Base-by-base conservation (phyloP, 2,888 invertebrate genomes). In the Rambutsinella grinnellia region DNA sequence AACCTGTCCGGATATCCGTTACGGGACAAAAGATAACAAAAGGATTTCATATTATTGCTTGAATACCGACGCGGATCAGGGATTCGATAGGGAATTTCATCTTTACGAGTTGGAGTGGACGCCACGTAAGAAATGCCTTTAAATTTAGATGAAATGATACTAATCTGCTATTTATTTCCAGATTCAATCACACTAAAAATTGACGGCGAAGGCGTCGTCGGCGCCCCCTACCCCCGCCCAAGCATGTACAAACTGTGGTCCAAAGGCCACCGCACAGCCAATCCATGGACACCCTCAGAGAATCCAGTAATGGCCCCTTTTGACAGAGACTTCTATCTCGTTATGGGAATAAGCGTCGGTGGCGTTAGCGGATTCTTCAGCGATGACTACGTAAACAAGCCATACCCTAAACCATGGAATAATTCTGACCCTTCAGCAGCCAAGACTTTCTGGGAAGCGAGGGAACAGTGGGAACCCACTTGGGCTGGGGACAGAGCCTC, bases 371-470 rank as follows among this genome's bases (percentile, higher is more conserved):
- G 65, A 0, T 79, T 74, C 28, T 78, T 78, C 68, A 51, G 49
- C 15, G 79, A 79, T 27, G 74, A 77, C 23, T 66, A 23, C 21
- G 27, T 21, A 19, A 60, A 67, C 49, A 51, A 56, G 44, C n/a
- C 69, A 2, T 77, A 79, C 36, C 56, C 51, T 3, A 79, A 79
- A 26, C 79, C 79, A n/a, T 79, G 79, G 79, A 74, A 53, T 8
- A 77, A 79, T 46, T 47, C 63, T n/a, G 79, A 79, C 17, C 27
- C 46, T 1, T 21, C 49, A 21, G 58, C 65, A 51, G 23, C 76
- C n/a, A 76, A 70, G 49, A 26, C 28, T 6, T 76, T 76, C 28
- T 77, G 77, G 77, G 67, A 77, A 5, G 62, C 58, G 0, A 24
- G 62, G 21, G 17, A 62, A 1, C 28, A 44, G 1, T 78, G 72